Evolutionary conservation across 2,113 vertebrate species (phyloP).

Genomic region (chimpanzee (Pan troglodytes)): DNA sequence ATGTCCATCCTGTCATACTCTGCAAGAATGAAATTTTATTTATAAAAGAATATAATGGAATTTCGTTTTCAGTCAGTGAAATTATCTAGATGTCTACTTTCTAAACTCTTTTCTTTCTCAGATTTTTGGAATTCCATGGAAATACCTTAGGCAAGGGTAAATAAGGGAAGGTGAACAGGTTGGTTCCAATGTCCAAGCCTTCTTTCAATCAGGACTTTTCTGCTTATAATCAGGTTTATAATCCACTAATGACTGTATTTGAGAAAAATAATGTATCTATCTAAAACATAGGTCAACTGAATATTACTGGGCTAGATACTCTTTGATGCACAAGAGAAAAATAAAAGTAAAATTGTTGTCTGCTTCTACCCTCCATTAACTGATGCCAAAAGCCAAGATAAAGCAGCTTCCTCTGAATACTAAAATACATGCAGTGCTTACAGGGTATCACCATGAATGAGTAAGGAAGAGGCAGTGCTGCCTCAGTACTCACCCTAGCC

Average conservation of each 20-base stretch:
- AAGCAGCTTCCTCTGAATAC: not conserved
- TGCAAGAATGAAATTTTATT: not conserved
- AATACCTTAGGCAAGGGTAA: not conserved
- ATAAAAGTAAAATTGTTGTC: not conserved
- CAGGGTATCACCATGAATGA: accelerated
- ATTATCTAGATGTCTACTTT: not conserved
- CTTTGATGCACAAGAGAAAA: not conserved
- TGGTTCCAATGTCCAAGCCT: not conserved
- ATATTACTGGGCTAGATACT: not conserved
- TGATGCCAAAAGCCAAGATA: not conserved
- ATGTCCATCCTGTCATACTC: not conserved
- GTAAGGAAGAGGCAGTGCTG: not conserved
- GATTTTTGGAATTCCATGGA: not conserved
- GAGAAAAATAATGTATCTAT: not conserved
- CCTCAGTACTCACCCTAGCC: not conserved
- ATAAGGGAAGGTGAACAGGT: not conserved
- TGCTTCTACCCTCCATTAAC: not conserved
- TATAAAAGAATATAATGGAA: not conserved
- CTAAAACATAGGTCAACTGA: not conserved
- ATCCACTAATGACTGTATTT: not conserved
- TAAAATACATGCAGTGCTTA: not conserved
- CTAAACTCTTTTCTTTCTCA: not conserved
- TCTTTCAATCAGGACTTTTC: not conserved
- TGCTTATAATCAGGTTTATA: not conserved
- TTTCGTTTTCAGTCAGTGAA: not conserved